Percentiles rank a stretch among this genome's conserved stretches.
These are phyloP conservation scores for Acanthornis magna DNA, from an alignment of 2,797 vertebrate genomes.

Conservation along the genomic window DNA sequence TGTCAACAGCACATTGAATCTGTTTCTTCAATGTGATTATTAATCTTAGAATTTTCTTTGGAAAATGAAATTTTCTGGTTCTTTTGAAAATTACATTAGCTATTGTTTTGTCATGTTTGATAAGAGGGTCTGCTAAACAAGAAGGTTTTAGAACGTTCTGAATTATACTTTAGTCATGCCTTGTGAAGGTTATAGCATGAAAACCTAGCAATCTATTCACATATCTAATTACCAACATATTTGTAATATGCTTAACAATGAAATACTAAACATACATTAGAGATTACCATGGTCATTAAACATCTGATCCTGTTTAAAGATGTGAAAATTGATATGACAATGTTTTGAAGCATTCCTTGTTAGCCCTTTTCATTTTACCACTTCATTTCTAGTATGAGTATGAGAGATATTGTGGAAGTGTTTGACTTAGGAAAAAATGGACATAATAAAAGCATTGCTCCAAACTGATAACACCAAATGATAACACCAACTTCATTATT, in stretches of 20 bases:
- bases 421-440: background rate
- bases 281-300: background rate
- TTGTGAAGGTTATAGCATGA: background rate
- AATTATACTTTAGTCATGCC: background rate
- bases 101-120: background rate
- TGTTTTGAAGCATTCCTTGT: background rate
- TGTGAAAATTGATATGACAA: background rate
- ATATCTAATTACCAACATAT: background rate
- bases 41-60: background rate
- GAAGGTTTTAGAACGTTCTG: background rate
- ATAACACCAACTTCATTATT: background rate
- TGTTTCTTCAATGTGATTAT: background rate
- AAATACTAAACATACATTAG: background rate
- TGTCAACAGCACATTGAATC: background rate
- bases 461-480: background rate
- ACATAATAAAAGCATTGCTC: background rate
- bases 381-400: background rate
- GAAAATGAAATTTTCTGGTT: slow-evolving; percentile 8
- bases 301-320: background rate
- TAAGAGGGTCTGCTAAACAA: background rate
- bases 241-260: background rate
- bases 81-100: background rate
- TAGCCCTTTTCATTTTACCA: background rate
- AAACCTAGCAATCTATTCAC: background rate
- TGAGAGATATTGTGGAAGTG: background rate